A percentile compares a stretch with the other conserved stretches of the same genome.
Evolutionary conservation across 2,797 vertebrate species (phyloP).

Genomic region (Vultur gryphus): DNA sequence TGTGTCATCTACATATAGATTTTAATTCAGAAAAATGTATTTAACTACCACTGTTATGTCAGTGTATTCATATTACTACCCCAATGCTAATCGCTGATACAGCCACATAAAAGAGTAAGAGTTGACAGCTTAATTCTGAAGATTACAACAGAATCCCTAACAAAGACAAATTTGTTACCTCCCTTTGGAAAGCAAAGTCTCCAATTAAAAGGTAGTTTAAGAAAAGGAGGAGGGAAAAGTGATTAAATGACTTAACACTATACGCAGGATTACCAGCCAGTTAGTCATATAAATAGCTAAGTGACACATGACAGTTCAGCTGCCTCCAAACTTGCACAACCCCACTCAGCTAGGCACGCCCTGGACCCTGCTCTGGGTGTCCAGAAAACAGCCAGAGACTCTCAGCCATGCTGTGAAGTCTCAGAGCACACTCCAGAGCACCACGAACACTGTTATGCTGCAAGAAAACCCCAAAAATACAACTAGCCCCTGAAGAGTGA

Average conservation of each 20-base stretch:
- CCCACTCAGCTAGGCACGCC: not conserved
- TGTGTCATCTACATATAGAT: not conserved
- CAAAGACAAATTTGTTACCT: not conserved
- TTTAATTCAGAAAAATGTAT: not conserved
- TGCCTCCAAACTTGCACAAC: not conserved
- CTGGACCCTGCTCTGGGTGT: not conserved
- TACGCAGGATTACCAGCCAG: not conserved
- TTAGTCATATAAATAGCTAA: not conserved
- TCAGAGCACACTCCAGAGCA: not conserved
- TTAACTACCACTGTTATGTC: not conserved
- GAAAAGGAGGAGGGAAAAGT: not conserved
- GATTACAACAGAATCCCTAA: not conserved
- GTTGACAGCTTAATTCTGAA: not conserved
- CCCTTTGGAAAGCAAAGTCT: not conserved
- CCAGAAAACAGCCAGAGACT: not conserved
- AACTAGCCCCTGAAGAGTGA: not conserved
- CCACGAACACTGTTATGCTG: not conserved
- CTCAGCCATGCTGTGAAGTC: not conserved
- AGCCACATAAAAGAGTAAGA: not conserved
- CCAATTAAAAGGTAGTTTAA: not conserved
- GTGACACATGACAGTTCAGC: not conserved
- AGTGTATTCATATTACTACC: fast-evolving
- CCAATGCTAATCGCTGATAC: fast-evolving
- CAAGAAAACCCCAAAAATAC: not conserved
- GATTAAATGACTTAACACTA: not conserved